phyloP scores from a whole-genome alignment of 2,797 vertebrate genomes.

The Poeciliopsis presidionis region DNA sequence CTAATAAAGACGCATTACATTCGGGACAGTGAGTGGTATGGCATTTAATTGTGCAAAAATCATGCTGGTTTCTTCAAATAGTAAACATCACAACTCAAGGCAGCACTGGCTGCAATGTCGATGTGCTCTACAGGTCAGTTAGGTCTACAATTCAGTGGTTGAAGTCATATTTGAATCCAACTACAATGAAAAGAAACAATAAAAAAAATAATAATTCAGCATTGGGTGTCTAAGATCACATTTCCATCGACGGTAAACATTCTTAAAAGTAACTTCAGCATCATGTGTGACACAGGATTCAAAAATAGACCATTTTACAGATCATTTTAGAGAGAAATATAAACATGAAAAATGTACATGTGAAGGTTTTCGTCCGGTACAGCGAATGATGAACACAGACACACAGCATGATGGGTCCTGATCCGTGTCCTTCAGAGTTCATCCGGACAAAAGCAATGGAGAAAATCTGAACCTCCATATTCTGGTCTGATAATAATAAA shows the following conservation, averaged over 20 bases:
- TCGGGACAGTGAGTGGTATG: conserved; percentile 44
- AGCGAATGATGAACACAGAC: conserved; percentile 1
- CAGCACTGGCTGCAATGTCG: conserved; percentile 50
- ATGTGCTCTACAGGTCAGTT: conserved; percentile 46
- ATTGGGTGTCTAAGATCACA: conserved; percentile 18
- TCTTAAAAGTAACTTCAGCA: conserved; percentile 52
- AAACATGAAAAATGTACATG: conserved; percentile 37
- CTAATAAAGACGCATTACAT: neutral
- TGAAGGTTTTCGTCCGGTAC: conserved; percentile 12
- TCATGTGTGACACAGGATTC: conserved; percentile 61
- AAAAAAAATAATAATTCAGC: conserved; percentile 16
- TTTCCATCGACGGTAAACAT: conserved; percentile 62
- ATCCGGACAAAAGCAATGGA: neutral
- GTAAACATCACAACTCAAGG: conserved; percentile 55
- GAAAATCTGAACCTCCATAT: neutral
- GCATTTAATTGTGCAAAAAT: conserved; percentile 82
- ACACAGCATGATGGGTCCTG: neutral
- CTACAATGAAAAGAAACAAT: conserved; percentile 19
- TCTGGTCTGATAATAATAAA: neutral
- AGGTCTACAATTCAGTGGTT: conserved; percentile 21
- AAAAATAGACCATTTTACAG: conserved; percentile 8
- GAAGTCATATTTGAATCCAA: conserved; percentile 28
- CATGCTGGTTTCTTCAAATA: conserved; percentile 75
- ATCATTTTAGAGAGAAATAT: conserved; percentile 18
- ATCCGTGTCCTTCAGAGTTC: neutral